These are phyloP conservation scores for Athene noctua DNA, from an alignment of 2,113 vertebrate genomes.

Conservation along the genomic window DNA sequence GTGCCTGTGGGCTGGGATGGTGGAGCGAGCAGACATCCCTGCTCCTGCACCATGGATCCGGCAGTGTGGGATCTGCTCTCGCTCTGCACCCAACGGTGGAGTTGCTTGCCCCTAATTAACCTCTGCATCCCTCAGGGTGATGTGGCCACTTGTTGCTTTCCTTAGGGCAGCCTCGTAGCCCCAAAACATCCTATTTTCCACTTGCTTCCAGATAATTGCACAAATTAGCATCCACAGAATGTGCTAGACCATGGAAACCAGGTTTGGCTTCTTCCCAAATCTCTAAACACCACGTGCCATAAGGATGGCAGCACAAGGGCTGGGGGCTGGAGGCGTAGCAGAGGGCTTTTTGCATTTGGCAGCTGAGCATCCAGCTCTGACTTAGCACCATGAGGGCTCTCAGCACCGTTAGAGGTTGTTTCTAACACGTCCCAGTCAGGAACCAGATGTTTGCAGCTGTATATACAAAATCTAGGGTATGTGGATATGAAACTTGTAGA, in stretches of 20 bases:
- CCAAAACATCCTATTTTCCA: background rate
- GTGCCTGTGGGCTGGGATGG: background rate
- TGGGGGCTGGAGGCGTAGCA: background rate
- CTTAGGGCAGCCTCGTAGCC: background rate
- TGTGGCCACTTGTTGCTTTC: background rate
- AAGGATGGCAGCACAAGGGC: background rate
- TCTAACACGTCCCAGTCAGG: background rate
- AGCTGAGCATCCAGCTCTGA: background rate
- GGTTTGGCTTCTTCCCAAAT: background rate
- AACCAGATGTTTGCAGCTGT: background rate
- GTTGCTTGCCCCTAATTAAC: background rate
- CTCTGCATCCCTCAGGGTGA: no score
- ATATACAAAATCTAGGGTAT: fast-evolving
- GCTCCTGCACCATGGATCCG: fast-evolving
- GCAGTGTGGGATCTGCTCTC: background rate
- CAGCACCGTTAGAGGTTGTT: background rate
- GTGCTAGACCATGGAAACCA: fast-evolving
- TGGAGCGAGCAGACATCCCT: background rate
- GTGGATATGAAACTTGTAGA: background rate
- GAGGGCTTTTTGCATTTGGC: fast-evolving
- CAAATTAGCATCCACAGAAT: background rate
- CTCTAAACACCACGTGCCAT: fast-evolving
- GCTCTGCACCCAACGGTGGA: fast-evolving
- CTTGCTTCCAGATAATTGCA: background rate
- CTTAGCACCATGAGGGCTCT: fast-evolving